These are phyloP conservation scores for Sthenelais limicola DNA, from an alignment of 2,888 invertebrate species.

Conservation along the genomic window DNA sequence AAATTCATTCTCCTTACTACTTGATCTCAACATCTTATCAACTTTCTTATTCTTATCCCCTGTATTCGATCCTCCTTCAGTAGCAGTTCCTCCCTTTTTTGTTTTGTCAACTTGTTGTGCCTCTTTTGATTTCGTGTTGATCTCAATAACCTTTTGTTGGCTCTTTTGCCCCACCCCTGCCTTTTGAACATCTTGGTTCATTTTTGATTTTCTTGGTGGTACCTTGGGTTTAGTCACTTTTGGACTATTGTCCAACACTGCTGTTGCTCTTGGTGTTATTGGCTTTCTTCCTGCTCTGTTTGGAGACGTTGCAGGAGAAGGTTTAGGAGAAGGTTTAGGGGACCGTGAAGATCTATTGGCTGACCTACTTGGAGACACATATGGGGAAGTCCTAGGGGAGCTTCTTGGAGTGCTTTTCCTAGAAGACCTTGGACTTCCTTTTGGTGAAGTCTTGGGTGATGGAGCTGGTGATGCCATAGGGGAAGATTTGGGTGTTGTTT, in stretches of 20 bases:
- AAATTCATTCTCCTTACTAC: conserved; percentile 56
- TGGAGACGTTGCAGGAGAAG: conserved; percentile 17
- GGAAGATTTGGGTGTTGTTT: neutral
- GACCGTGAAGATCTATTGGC: neutral
- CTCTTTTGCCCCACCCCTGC: neutral
- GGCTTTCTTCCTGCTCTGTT: conserved; percentile 4
- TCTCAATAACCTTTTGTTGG: neutral
- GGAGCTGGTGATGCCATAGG: neutral
- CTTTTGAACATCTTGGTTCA: neutral
- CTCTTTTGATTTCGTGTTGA: neutral
- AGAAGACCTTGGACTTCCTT: neutral
- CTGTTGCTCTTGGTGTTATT: too few species aligned
- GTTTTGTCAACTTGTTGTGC: neutral
- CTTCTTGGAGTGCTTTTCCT: neutral
- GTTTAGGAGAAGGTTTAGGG: conserved; percentile 1
- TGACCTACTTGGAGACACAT: conserved; percentile 4
- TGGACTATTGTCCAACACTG: neutral
- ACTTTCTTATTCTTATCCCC: neutral
- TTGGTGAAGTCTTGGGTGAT: conserved; percentile 13
- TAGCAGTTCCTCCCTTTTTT: neutral
- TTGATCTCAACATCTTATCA: neutral
- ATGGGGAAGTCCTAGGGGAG: neutral
- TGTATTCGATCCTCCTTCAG: neutral
- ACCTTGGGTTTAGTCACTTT: neutral
- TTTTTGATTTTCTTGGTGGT: conserved; percentile 22